phyloP scores from a whole-genome alignment of 2,888 invertebrate genomes.

The Tenodera sinensis region DNA sequence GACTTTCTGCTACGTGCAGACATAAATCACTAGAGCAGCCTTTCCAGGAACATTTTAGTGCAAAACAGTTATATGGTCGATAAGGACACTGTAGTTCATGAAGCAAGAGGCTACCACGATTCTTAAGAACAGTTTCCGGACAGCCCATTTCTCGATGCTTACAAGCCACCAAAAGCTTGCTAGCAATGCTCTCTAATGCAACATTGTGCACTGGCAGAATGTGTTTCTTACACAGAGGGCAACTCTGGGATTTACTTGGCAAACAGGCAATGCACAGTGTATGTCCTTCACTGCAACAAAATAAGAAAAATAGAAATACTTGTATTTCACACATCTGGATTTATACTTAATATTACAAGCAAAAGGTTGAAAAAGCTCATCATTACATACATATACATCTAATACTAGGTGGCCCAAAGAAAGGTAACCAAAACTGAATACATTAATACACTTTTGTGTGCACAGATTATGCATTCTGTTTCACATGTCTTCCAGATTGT shows the following conservation, averaged over 20 bases:
- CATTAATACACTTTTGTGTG: no score
- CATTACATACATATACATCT: background rate
- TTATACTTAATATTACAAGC: background rate
- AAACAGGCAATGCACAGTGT: background rate
- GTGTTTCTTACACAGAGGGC: background rate
- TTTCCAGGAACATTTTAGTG: background rate
- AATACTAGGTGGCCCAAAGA: no score
- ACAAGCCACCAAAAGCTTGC: background rate
- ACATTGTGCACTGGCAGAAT: background rate
- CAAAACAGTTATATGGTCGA: background rate
- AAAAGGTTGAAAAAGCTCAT: no score
- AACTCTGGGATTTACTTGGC: background rate
- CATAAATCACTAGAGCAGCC: background rate
- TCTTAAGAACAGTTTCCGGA: background rate
- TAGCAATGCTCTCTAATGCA: background rate
- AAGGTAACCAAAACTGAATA: no score
- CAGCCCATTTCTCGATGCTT: background rate
- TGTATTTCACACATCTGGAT: background rate
- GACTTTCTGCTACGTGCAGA: background rate
- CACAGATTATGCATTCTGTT: no score
- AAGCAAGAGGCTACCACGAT: background rate
- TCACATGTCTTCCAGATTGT: no score
- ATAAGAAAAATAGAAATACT: background rate
- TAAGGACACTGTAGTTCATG: background rate
- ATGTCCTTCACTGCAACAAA: background rate